Percentiles rank a stretch among this genome's conserved stretches.
phyloP scores from a whole-genome alignment of 1,140 invertebrate species.

The Sinonovacula constricta region DNA sequence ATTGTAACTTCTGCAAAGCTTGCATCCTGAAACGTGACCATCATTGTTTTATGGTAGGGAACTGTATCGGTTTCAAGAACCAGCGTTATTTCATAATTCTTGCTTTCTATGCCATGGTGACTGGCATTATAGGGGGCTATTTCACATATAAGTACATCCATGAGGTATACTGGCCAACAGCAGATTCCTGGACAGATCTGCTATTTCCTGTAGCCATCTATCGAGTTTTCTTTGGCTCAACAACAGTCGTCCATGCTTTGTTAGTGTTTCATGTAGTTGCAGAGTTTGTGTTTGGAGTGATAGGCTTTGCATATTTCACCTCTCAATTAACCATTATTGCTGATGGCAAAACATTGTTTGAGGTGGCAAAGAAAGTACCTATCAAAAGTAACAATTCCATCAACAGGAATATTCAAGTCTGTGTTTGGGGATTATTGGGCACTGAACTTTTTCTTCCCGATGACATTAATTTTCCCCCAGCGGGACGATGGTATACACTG shows the following conservation, averaged over 20 bases:
- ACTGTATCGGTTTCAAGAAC: constrained; percentile 93
- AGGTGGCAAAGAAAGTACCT: constrained; percentile 55
- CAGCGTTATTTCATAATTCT: constrained; percentile 92
- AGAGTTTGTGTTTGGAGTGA: constrained; percentile 52
- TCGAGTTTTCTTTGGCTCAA: constrained; percentile 28
- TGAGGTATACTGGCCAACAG: constrained; percentile 26
- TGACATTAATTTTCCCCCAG: constrained; percentile 64
- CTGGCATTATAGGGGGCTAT: constrained; percentile 47
- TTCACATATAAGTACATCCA: constrained; percentile 56
- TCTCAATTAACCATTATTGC: constrained; percentile 57
- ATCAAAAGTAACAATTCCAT: constrained; percentile 46
- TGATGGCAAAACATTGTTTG: constrained; percentile 60
- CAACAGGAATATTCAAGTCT: constrained; percentile 59
- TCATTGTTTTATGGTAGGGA: constrained; percentile 94
- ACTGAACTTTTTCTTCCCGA: constrained; percentile 69
- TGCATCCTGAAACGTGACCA: constrained; percentile 86
- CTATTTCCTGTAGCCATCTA: constrained; percentile 50
- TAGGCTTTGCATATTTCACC: constrained; percentile 58
- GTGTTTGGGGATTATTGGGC: constrained; percentile 71
- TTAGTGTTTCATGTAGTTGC: constrained; percentile 48
- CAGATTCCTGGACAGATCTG: constrained; percentile 48
- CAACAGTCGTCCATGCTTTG: constrained; percentile 19
- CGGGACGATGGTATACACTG: constrained; percentile 60
- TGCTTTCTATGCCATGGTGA: constrained; percentile 82
- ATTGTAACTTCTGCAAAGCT: constrained; percentile 64